Evolutionary conservation across 2,113 vertebrate species (phyloP).

Genomic region (Rhinichthys klamathensis): DNA sequence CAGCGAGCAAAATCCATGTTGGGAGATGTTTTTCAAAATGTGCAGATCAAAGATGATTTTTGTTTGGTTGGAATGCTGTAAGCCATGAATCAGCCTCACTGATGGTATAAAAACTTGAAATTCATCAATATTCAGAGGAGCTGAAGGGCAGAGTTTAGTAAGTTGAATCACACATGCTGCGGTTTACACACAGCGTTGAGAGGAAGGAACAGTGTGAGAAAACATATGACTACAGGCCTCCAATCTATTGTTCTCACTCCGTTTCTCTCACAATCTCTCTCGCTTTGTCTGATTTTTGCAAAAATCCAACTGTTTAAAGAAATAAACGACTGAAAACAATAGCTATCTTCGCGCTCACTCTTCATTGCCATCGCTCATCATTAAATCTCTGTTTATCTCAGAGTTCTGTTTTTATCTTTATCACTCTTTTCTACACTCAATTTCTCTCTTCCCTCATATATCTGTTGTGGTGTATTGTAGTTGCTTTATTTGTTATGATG

Average conservation of each 20-base stretch:
- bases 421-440: slow-evolving; percentile 6
- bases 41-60: slow-evolving; percentile 36
- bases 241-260: slow-evolving; percentile 26
- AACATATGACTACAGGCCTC: slow-evolving; percentile 20
- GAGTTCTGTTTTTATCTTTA: slow-evolving; percentile 2
- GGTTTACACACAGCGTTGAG: slow-evolving; percentile 29
- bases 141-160: slow-evolving; percentile 34
- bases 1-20: slow-evolving; percentile 20
- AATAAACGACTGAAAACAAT: slow-evolving; percentile 35
- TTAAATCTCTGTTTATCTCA: slow-evolving; percentile 16
- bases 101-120: slow-evolving; percentile 28
- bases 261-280: not conserved
- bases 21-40: slow-evolving; percentile 33
- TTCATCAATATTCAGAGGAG: slow-evolving; percentile 42
- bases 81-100: slow-evolving; percentile 29
- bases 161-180: not conserved
- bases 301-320: slow-evolving; percentile 37
- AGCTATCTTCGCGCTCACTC: slow-evolving; percentile 7
- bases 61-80: slow-evolving; percentile 39
- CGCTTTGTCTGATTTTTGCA: slow-evolving; percentile 27
- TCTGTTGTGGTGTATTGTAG: slow-evolving; percentile 34
- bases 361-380: slow-evolving; percentile 21
- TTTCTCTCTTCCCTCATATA: slow-evolving; percentile 28
- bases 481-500: slow-evolving; percentile 54
- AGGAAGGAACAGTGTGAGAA: slow-evolving; percentile 25